Evolutionary conservation across 2,113 vertebrate species (phyloP), one percentile per base, ranked within the genome.

Genomic region (Sinosuthora webbiana): DNA sequence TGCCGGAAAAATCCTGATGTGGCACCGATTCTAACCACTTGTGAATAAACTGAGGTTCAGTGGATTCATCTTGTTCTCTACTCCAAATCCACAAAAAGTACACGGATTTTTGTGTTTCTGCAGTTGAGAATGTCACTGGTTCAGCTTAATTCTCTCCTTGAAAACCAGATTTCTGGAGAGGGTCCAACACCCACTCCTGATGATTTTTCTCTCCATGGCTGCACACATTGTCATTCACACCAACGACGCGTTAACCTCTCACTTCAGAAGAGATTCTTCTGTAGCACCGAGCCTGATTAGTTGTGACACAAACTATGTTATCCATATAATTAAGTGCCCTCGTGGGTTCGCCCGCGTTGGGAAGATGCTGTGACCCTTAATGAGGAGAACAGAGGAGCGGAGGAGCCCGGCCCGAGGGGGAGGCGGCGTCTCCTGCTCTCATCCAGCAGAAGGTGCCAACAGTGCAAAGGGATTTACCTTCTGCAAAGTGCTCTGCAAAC

Each of bases 241-340:
- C 76, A 68, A 44, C 55, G 33, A 35, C 5, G 62, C 2, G 65
- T 87, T 76, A 87, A 81, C 92, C 70, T 95, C 75, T 59, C 80
- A 17, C 87, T 95, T 74, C 83, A 80, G 56, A 69, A 94, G 63
- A 67, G 78, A 68, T 86, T 50, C 78, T 87, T 95, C 81, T 64
- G 84, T 28, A 85, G 87, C 37, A 47, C 6, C 39, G 65, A 62
- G 11, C 23, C 37, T 95, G 91, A 97, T 97, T 87, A 96, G 89
- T 63, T 95, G 94, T 95, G 95, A 91, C 96, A 97, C 41, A 90
- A 91, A 90, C 71, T 62, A 9, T 88, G 84, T 89, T 94, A 86
- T 65, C 83, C 10, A 1, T 95, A 6, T 97, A 96, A 97, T 96
- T 73, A 92, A 95, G 89, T 94, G 95, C 92, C 90, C 96, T 92